Conservation (phyloP, 1,140 invertebrate species). For the Bombus fervidus region DNA sequence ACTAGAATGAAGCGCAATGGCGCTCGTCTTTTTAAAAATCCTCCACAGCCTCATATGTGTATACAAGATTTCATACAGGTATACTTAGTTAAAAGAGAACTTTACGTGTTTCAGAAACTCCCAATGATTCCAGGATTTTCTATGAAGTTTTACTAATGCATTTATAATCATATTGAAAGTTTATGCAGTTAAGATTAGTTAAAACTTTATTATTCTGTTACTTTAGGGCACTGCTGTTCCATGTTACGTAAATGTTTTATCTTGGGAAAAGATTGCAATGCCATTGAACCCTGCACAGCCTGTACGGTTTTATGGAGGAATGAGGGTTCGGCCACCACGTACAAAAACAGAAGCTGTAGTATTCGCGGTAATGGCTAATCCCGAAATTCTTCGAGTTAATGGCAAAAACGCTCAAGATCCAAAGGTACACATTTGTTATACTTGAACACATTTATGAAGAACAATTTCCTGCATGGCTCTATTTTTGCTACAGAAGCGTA, state of each 20-base stretch:
- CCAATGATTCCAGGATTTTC: not conserved
- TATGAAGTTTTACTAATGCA: not conserved
- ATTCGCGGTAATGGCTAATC: conserved; percentile 88
- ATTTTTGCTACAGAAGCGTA: conserved; percentile 83
- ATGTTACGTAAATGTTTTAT: conserved; percentile 87
- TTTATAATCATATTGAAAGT: not conserved
- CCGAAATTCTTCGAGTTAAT: conserved; percentile 86
- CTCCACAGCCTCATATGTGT: conserved; percentile 89
- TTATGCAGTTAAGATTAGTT: not conserved
- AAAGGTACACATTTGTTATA: conserved; percentile 75
- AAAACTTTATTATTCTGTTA: conserved; percentile 35
- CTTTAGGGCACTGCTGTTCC: conserved; percentile 74
- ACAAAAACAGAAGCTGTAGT: conserved; percentile 85
- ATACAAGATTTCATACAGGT: conserved; percentile 86
- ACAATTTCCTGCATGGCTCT: not conserved
- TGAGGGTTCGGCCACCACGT: conserved; percentile 86
- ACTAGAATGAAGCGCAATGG: conserved; percentile 75
- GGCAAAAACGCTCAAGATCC: conserved; percentile 86
- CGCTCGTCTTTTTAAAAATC: conserved; percentile 86
- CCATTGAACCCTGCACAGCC: conserved; percentile 85
- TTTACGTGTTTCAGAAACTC: not conserved
- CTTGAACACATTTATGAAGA: not conserved
- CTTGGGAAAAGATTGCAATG: conserved; percentile 88
- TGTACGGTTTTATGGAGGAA: conserved; percentile 87
- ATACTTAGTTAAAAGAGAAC: conserved; percentile 27